Percentiles rank a stretch among this genome's conserved stretches.
phyloP scores from a whole-genome alignment of 2,113 vertebrate genomes.

The Halichoerus grypus region DNA sequence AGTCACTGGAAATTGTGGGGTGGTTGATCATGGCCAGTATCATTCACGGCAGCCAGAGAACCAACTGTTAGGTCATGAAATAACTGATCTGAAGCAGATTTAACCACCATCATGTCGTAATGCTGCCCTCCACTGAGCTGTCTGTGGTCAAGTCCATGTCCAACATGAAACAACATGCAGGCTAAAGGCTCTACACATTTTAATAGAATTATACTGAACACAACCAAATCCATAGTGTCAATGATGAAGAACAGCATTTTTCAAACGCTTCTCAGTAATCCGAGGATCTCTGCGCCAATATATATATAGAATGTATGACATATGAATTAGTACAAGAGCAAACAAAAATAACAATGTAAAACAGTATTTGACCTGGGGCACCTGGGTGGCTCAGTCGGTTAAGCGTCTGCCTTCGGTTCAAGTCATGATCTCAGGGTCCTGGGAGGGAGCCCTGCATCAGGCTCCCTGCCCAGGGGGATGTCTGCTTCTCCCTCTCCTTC shows the following conservation, averaged over 20 bases:
- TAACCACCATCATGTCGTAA: background rate
- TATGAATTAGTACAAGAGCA: background rate
- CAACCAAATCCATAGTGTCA: background rate
- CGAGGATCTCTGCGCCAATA: no score
- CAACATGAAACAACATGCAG: background rate
- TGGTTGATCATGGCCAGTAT: background rate
- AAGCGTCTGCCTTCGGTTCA: background rate
- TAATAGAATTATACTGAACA: background rate
- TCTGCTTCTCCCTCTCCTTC: background rate
- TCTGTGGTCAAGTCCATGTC: background rate
- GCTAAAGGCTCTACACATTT: background rate
- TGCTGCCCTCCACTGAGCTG: background rate
- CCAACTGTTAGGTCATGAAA: background rate
- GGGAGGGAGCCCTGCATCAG: no score
- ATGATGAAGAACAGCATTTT: background rate
- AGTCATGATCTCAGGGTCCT: no score
- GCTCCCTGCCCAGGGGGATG: no score
- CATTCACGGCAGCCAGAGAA: background rate
- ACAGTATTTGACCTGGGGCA: background rate
- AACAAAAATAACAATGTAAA: background rate
- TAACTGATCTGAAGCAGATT: background rate
- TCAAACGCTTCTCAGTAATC: background rate
- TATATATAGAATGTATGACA: background rate
- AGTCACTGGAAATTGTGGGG: background rate
- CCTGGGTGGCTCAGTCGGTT: background rate